Conservation (phyloP, 2,888 invertebrate species). For the Leptura quadrifasciata region DNA sequence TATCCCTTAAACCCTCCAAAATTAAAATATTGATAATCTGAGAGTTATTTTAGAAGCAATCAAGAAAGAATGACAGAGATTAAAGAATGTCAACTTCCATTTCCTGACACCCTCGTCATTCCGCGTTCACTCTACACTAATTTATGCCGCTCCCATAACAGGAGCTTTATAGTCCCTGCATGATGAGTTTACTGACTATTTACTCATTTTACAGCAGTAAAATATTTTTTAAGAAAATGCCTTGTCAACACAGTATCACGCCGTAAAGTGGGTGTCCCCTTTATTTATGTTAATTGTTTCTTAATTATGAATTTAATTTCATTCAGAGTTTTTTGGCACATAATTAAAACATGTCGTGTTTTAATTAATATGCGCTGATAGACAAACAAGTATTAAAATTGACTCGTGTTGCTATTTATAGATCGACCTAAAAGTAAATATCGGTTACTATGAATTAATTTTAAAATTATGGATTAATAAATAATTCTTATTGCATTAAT, state of each 20-base stretch:
- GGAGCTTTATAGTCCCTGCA: slow-evolving; percentile 10
- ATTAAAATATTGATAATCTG: slow-evolving; percentile 33
- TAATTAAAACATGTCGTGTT: slow-evolving; percentile 10
- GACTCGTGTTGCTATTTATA: not conserved
- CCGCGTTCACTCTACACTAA: slow-evolving; percentile 28
- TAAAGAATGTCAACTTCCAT: slow-evolving; percentile 66
- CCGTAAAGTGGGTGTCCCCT: slow-evolving; percentile 6
- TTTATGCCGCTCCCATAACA: slow-evolving; percentile 30
- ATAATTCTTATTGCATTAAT: too few relatives aligned
- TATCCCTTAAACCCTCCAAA: slow-evolving; percentile 11
- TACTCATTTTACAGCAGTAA: slow-evolving; percentile 21
- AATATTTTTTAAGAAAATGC: slow-evolving; percentile 30
- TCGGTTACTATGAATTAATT: too few relatives aligned
- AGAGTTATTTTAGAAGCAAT: slow-evolving; percentile 58
- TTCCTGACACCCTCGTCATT: slow-evolving; percentile 58
- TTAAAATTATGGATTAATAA: too few relatives aligned
- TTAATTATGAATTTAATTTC: slow-evolving; percentile 30
- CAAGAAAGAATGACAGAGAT: slow-evolving; percentile 65
- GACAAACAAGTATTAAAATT: not conserved
- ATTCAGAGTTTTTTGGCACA: not conserved
- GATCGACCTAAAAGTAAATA: too few relatives aligned
- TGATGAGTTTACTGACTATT: slow-evolving; percentile 15
- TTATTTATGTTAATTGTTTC: slow-evolving; percentile 15
- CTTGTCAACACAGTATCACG: not conserved
- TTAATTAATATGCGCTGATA: slow-evolving; percentile 14